Evolutionary conservation across 2,113 vertebrate genomes (phyloP).

Genomic region (Phylloscopus whistleri): DNA sequence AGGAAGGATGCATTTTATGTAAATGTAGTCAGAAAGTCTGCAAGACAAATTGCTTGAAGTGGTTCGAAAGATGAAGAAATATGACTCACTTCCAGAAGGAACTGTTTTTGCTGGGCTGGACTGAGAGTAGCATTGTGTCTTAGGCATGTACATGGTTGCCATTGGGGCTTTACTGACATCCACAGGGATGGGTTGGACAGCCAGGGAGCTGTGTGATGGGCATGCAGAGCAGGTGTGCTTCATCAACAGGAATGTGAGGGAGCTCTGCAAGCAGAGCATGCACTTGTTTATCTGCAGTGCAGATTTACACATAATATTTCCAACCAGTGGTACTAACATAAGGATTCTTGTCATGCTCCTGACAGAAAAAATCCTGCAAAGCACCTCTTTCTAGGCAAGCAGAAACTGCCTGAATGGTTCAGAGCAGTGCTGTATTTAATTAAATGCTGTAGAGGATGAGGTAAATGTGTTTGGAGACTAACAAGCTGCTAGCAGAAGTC

Average conservation of each 20-base stretch:
- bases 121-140: neutral
- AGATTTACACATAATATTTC: neutral
- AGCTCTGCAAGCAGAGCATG: neutral
- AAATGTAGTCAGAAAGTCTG: constrained; percentile 53
- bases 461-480: neutral
- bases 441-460: neutral
- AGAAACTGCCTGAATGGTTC: neutral
- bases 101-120: constrained; percentile 5
- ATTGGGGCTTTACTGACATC: neutral
- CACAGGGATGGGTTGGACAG: neutral
- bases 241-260: fast-evolving
- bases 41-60: constrained; percentile 51
- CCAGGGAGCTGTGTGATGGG: neutral
- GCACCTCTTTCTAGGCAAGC: neutral
- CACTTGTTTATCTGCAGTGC: neutral
- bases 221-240: neutral
- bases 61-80: constrained; percentile 14
- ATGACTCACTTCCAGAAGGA: constrained; percentile 47
- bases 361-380: neutral
- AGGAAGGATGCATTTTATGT: constrained; percentile 58
- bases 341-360: neutral
- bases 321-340: neutral
- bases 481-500: neutral
- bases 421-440: neutral
- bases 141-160: neutral